Conservation (phyloP, 2,113 vertebrate species). For the Mellivora capensis region DNA sequence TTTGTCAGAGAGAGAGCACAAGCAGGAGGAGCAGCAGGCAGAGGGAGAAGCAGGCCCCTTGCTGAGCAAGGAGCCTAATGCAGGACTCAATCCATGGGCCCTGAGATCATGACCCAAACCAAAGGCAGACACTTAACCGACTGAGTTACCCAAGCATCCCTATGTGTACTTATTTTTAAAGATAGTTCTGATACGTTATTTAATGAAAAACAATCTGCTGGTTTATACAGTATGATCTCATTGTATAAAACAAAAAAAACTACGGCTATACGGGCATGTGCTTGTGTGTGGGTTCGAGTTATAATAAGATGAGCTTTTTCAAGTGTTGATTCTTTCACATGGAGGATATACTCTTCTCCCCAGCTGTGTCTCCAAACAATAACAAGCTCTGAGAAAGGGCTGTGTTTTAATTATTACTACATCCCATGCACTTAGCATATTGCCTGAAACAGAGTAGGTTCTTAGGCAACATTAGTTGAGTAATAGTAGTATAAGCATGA, state of each 20-base stretch:
- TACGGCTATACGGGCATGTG: neutral
- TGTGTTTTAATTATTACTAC: neutral
- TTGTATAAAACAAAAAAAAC: conserved; percentile 3
- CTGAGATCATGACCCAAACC: neutral
- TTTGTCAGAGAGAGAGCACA: neutral
- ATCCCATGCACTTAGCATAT: neutral
- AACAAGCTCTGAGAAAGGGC: neutral
- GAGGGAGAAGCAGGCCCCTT: neutral
- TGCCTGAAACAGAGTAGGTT: neutral
- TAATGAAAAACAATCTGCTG: neutral
- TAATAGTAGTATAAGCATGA: neutral
- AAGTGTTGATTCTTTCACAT: neutral
- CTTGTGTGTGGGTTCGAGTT: neutral
- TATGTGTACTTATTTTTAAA: neutral
- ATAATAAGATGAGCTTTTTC: neutral
- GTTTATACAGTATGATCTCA: neutral
- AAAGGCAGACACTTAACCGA: neutral
- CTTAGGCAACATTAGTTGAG: neutral
- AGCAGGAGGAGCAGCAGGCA: neutral
- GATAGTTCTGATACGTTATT: neutral
- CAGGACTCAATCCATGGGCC: neutral
- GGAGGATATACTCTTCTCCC: neutral
- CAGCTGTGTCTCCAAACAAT: neutral
- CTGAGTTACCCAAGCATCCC: neutral
- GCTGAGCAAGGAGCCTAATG: too few relatives aligned